Evolutionary conservation across 2,888 invertebrate species (phyloP), one percentile per base, ranked within the genome.

Genomic region (Eumerus sabulonum): DNA sequence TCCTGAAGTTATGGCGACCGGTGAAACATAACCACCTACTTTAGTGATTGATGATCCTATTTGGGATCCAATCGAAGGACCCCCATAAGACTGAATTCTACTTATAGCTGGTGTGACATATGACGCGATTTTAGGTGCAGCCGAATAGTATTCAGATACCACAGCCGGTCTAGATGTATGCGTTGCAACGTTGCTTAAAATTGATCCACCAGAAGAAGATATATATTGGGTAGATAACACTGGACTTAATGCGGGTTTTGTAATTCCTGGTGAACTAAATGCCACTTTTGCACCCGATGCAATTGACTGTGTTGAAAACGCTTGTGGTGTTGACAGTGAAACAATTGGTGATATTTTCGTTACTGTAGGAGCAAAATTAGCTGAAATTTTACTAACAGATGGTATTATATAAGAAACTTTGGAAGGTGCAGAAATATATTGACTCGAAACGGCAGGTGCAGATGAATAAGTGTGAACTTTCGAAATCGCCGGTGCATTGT

Each of bases 81-180:
- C 40, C 1, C 40, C 11, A 9, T 11, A 57, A 1, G 76, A 66
- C 19, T 76, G 82, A 40, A 40, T 9, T 40, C 9, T 40, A 9
- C 40, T 40, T 11, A 40, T 7, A 40, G 11, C 40, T 40, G 63
- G 68, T 16, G 68, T 76, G 0, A 66, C 50, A n/a, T 83, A 82
- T 0, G 82, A 12, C 1, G 72, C 48, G 1, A 66, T 51, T 38
- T 83, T 56, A 1, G 81, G 71, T 3, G 85, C 84, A 11, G 84
- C 82, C 1, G 86, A 85, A 1, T 86, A 83, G 59, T 85, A 85
- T 16, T 85, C 85, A 66, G 85, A 83, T 1, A 86, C 84, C 4
- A 85, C 82, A 2, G 82, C 84, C 66, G 3, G 79, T 17, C 74
- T 79, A 0, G 81, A 73, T 0, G 76, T 64, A 35, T 83, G 83